Percentiles rank a stretch among this genome's conserved stretches.
phyloP scores from a whole-genome alignment of 2,888 invertebrate species.

The Heliconius aoede region DNA sequence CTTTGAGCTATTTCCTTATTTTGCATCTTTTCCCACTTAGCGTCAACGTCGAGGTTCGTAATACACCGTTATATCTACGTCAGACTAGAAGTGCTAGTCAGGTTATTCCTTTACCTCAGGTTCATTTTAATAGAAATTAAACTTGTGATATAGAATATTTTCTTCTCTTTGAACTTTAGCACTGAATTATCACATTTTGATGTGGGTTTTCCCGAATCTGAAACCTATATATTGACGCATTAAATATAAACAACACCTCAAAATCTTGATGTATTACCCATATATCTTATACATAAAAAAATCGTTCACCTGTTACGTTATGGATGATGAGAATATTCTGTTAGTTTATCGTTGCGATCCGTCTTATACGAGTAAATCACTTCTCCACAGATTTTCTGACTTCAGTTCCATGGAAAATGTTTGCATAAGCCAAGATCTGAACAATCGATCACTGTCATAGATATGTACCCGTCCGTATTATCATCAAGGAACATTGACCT shows the following conservation, averaged over 20 bases:
- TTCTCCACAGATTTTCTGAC: slow-evolving; percentile 66
- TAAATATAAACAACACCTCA: not conserved
- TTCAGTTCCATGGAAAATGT: slow-evolving; percentile 63
- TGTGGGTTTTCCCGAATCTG: not conserved
- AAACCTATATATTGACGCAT: not conserved
- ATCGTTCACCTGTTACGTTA: slow-evolving; percentile 36
- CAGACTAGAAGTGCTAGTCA: slow-evolving; percentile 3
- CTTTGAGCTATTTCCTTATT: slow-evolving; percentile 14
- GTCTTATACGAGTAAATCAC: slow-evolving; percentile 65
- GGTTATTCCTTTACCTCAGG: not conserved
- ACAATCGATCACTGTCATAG: slow-evolving; percentile 80
- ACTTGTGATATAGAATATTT: not conserved
- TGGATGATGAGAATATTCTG: slow-evolving; percentile 35
- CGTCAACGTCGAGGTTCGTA: slow-evolving; percentile 3
- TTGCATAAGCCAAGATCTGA: slow-evolving; percentile 72
- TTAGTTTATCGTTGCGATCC: slow-evolving; percentile 53
- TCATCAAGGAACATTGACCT: slow-evolving; percentile 76
- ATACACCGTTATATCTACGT: not conserved
- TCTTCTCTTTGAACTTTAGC: not conserved
- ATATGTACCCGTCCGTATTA: slow-evolving; percentile 67
- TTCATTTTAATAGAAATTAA: slow-evolving; percentile 17
- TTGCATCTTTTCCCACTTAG: slow-evolving; percentile 10
- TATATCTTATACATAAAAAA: slow-evolving; percentile 8
- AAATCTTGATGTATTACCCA: slow-evolving; percentile 1
- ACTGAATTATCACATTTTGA: not conserved